Evolutionary conservation across 2,888 invertebrate genomes (phyloP).

Genomic region (Dynastes tityus): DNA sequence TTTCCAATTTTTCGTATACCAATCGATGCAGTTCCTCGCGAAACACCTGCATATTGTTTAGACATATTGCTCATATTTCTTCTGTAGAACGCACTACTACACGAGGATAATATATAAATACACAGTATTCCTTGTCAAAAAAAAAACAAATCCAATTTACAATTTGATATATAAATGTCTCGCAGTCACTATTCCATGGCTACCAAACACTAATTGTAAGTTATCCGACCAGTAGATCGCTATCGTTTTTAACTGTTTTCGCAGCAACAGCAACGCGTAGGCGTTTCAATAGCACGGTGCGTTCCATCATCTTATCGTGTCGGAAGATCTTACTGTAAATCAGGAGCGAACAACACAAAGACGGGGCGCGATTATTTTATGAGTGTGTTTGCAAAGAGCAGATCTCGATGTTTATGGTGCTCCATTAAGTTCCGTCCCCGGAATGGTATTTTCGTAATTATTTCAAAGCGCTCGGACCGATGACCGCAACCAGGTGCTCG

Average conservation of each 20-base stretch:
- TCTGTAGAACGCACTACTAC: neutral
- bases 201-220: slow-evolving; percentile 41
- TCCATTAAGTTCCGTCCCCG: slow-evolving; percentile 40
- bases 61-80: neutral
- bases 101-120: neutral
- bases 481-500: slow-evolving; percentile 25
- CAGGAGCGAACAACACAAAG: slow-evolving; percentile 33
- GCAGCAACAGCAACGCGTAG: slow-evolving; percentile 27
- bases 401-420: slow-evolving; percentile 33
- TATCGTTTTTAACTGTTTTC: slow-evolving; percentile 40
- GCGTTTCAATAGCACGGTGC: slow-evolving; percentile 39
- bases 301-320: slow-evolving; percentile 41
- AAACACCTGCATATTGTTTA: neutral
- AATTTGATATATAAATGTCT: slow-evolving; percentile 36
- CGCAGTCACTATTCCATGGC: slow-evolving; percentile 31
- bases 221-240: slow-evolving; percentile 28
- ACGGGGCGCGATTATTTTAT: slow-evolving; percentile 40
- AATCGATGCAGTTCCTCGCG: too few relatives aligned
- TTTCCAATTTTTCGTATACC: too few relatives aligned
- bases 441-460: slow-evolving; percentile 40
- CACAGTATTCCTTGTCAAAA: neutral
- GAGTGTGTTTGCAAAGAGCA: slow-evolving; percentile 26
- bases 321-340: slow-evolving; percentile 34
- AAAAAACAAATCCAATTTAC: slow-evolving; percentile 10
- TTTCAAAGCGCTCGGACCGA: slow-evolving; percentile 33